Conservation (phyloP, 2,888 invertebrate genomes). For the Nudaria mundana region DNA sequence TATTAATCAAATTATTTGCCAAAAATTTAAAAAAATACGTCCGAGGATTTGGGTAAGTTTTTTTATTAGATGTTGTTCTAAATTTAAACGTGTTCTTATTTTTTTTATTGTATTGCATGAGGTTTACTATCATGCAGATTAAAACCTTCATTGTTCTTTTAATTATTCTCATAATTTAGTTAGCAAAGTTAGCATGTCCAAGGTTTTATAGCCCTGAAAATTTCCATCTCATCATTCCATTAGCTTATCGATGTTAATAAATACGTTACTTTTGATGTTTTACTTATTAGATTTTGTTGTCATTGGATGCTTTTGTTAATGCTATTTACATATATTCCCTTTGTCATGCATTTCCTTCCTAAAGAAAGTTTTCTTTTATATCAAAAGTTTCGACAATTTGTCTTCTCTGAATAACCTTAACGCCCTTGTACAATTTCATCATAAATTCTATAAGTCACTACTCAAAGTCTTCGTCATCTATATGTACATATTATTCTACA, state of each 20-base stretch:
- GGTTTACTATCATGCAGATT: slow-evolving; percentile 46
- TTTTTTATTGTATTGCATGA: slow-evolving; percentile 49
- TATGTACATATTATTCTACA: neutral
- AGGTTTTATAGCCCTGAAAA: slow-evolving; percentile 45
- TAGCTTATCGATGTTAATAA: slow-evolving; percentile 44
- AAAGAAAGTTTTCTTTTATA: neutral
- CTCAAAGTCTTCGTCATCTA: slow-evolving; percentile 2
- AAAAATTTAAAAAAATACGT: slow-evolving; percentile 5
- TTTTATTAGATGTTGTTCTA: slow-evolving; percentile 17
- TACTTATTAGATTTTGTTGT: slow-evolving; percentile 40
- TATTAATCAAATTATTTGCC: slow-evolving; percentile 7
- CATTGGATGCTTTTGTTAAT: slow-evolving; percentile 48
- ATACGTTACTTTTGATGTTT: slow-evolving; percentile 41
- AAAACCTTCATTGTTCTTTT: slow-evolving; percentile 29
- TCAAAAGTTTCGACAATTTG: neutral
- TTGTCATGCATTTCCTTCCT: slow-evolving; percentile 5
- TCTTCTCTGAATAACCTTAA: neutral
- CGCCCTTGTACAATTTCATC: neutral
- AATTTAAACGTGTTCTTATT: slow-evolving; percentile 15
- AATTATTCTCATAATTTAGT: slow-evolving; percentile 27
- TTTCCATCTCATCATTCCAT: slow-evolving; percentile 47
- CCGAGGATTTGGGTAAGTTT: slow-evolving; percentile 14
- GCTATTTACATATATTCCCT: slow-evolving; percentile 31
- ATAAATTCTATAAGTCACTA: too few species aligned
- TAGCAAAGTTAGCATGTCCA: slow-evolving; percentile 52